These are phyloP conservation scores for Drusus annulatus DNA, from an alignment of 1,140 invertebrate genomes.

Conservation along the genomic window DNA sequence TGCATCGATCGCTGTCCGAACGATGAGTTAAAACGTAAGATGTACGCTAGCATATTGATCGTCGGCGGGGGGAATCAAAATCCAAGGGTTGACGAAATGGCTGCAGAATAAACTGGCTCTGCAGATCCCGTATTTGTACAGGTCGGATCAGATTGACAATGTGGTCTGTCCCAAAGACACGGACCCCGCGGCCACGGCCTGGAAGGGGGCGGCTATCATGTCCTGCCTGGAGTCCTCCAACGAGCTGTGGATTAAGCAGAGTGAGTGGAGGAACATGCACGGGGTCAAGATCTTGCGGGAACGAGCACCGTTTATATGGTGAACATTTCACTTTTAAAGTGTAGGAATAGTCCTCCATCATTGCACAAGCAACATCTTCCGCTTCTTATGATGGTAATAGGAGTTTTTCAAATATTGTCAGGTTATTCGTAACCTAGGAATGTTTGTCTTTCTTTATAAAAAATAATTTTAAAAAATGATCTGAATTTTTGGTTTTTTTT, in stretches of 20 bases:
- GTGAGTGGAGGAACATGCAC: conserved; percentile 87
- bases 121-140: conserved; percentile 85
- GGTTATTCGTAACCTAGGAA: too few species aligned
- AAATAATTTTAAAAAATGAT: too few species aligned
- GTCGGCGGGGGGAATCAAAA: conserved; percentile 93
- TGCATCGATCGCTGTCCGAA: conserved; percentile 91
- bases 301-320: conserved; percentile 87
- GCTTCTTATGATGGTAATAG: too few species aligned
- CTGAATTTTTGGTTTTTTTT: too few species aligned
- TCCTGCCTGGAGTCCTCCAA: conserved; percentile 93
- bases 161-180: conserved; percentile 90
- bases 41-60: conserved; percentile 94
- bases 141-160: conserved; percentile 86
- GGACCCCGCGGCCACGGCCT: conserved; percentile 89
- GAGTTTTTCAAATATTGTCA: too few species aligned
- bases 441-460: too few species aligned
- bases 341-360: too few species aligned
- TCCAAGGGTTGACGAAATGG: conserved; percentile 90
- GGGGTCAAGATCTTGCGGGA: conserved; percentile 91
- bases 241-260: conserved; percentile 91
- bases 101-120: conserved; percentile 88
- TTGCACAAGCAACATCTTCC: too few species aligned
- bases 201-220: conserved; percentile 96
- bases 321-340: conserved; percentile 46
- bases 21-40: conserved; percentile 93